These are phyloP conservation scores for Calephelis perditalis DNA, from an alignment of 2,888 invertebrate genomes.

Conservation along the genomic window DNA sequence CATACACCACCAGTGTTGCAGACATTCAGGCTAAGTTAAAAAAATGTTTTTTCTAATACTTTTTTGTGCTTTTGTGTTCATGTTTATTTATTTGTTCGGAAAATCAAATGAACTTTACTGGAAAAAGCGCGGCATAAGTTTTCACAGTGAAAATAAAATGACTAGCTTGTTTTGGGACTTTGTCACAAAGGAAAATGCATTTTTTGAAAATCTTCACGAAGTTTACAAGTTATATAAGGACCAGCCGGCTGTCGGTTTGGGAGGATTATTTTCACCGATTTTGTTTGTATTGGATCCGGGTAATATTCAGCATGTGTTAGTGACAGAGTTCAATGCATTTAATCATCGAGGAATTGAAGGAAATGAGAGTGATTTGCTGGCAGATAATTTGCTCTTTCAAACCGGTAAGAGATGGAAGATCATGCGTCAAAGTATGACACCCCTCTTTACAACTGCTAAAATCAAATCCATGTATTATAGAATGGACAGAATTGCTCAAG, in stretches of 20 bases:
- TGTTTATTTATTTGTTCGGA: conserved; percentile 33
- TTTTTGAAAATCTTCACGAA: conserved; percentile 42
- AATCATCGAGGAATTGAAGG: conserved; percentile 32
- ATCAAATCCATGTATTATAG: conserved; percentile 43
- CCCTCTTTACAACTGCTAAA: conserved; percentile 41
- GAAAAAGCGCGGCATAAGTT: conserved; percentile 47
- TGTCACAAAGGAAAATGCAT: conserved; percentile 32
- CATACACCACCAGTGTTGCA: no score
- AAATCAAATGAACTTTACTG: conserved; percentile 45
- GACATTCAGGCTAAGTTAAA: no score
- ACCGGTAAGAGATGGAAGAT: conserved; percentile 39
- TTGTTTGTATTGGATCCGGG: conserved; percentile 33
- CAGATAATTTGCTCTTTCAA: conserved; percentile 34
- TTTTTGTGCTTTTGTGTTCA: no score
- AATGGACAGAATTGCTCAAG: conserved; percentile 37
- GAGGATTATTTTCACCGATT: conserved; percentile 31
- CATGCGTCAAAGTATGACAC: conserved; percentile 41
- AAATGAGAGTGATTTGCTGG: conserved; percentile 29
- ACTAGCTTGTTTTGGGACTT: conserved; percentile 45
- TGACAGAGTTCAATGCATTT: conserved; percentile 35
- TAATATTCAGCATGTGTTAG: conserved; percentile 35
- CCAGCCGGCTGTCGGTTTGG: conserved; percentile 46
- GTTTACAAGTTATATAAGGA: conserved; percentile 42
- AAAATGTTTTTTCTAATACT: no score
- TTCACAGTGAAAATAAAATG: conserved; percentile 38